Evolutionary conservation across 2,113 vertebrate genomes (phyloP).

Genomic region (Nerophis ophidion): DNA sequence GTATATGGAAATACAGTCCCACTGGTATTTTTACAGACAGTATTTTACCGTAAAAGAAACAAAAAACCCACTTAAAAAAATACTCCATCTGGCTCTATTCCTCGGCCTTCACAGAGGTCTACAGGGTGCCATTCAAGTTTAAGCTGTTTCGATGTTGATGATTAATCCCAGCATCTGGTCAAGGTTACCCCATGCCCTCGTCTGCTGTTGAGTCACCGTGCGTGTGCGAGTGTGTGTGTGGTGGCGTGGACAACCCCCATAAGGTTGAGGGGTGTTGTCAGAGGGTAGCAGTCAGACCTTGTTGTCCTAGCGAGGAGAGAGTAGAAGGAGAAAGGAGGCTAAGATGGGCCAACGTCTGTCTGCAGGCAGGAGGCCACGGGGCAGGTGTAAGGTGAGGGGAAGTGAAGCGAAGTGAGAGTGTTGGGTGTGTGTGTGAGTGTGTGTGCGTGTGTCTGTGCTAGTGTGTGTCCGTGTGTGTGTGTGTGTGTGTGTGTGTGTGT

Average conservation of each 20-base stretch:
- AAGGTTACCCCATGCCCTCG: conserved; percentile 16
- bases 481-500: conserved; percentile 33
- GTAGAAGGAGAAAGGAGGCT: conserved; percentile 10
- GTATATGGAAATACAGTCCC: too few relatives aligned
- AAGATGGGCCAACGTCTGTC: conserved; percentile 44
- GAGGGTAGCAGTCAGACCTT: conserved; percentile 26
- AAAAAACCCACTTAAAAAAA: neutral
- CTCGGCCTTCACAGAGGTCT: neutral
- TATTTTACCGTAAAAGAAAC: too few relatives aligned
- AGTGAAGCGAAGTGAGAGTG: conserved; percentile 34
- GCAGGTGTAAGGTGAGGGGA: conserved; percentile 65
- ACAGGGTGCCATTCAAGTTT: neutral
- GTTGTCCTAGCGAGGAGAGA: conserved; percentile 17
- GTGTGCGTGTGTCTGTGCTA: conserved; percentile 29
- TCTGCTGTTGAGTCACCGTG: neutral
- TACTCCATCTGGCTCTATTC: neutral
- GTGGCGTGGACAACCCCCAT: neutral
- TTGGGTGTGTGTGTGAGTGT: conserved; percentile 12
- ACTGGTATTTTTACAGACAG: too few relatives aligned
- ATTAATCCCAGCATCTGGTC: conserved; percentile 1
- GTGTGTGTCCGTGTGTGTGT: conserved; percentile 13
- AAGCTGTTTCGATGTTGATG: neutral
- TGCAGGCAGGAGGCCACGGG: conserved; percentile 54
- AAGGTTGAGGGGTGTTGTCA: conserved; percentile 23
- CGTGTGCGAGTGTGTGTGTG: neutral